Percentiles rank a stretch among this genome's conserved stretches.
Evolutionary conservation across 2,888 invertebrate species (phyloP).

Genomic region (Pyrgus malvae): DNA sequence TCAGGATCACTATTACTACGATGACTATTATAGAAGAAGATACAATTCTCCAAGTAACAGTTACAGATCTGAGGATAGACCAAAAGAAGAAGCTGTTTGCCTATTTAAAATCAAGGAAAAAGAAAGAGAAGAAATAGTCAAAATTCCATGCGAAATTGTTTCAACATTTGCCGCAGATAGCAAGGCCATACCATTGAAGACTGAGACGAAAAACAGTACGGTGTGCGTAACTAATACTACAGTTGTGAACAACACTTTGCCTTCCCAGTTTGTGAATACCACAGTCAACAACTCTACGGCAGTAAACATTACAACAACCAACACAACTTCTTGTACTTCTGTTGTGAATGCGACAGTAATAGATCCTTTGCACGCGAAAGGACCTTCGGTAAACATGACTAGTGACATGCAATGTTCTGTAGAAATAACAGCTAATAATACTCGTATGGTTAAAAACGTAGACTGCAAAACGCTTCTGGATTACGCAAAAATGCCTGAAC

Average conservation of each 20-base stretch:
- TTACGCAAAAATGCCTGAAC: slow-evolving; percentile 62
- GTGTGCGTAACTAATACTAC: slow-evolving; percentile 53
- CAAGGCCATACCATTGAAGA: slow-evolving; percentile 13
- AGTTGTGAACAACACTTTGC: slow-evolving; percentile 39
- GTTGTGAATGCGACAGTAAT: slow-evolving; percentile 32
- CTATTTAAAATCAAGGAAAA: slow-evolving; percentile 60
- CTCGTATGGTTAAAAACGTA: slow-evolving; percentile 49
- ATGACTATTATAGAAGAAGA: slow-evolving; percentile 61
- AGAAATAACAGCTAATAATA: slow-evolving; percentile 54
- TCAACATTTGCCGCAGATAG: slow-evolving; percentile 66
- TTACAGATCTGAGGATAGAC: slow-evolving; percentile 34
- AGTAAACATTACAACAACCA: slow-evolving; percentile 2
- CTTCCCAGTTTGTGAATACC: neutral
- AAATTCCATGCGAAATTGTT: slow-evolving; percentile 72
- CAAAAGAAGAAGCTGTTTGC: slow-evolving; percentile 55
- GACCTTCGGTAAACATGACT: slow-evolving; percentile 47
- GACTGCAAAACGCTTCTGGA: slow-evolving; percentile 57
- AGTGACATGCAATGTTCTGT: slow-evolving; percentile 57
- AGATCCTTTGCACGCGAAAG: slow-evolving; percentile 59
- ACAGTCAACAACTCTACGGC: neutral
- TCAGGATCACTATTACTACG: slow-evolving; percentile 59
- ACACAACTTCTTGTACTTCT: slow-evolving; percentile 1
- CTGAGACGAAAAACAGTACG: slow-evolving; percentile 32
- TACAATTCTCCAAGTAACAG: slow-evolving; percentile 39
- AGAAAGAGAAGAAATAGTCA: slow-evolving; percentile 49